phyloP scores from a whole-genome alignment of 2,888 invertebrate genomes.

The Epinotia ramella region DNA sequence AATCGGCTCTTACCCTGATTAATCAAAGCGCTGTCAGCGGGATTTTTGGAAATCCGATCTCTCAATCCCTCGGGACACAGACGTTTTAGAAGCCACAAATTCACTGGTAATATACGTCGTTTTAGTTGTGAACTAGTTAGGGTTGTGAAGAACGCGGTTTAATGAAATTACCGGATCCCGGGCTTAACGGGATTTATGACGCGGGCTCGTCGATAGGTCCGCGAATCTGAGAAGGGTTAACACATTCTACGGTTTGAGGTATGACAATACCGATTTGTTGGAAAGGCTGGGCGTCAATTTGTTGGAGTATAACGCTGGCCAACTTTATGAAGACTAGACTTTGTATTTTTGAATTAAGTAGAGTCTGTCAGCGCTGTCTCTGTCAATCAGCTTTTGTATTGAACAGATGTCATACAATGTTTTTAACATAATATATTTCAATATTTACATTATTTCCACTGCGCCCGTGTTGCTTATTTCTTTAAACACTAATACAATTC shows the following conservation, averaged over 20 bases:
- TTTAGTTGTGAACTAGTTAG: not conserved
- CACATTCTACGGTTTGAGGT: not conserved
- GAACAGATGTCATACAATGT: too few species aligned
- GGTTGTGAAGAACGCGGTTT: constrained; percentile 36
- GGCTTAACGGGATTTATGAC: constrained; percentile 28
- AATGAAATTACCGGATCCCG: constrained; percentile 43
- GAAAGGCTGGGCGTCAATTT: not conserved
- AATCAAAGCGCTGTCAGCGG: constrained; percentile 17
- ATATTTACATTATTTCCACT: too few species aligned
- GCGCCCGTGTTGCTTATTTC: too few species aligned
- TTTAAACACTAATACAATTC: too few species aligned
- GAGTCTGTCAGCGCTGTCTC: too few species aligned
- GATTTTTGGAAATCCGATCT: constrained; percentile 12
- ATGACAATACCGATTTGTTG: not conserved
- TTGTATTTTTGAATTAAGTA: too few species aligned
- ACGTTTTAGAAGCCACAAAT: not conserved
- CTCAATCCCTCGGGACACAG: not conserved
- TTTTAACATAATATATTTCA: too few species aligned
- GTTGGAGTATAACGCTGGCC: too few species aligned
- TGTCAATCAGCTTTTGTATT: too few species aligned
- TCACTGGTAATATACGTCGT: not conserved
- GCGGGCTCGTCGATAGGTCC: constrained; percentile 14
- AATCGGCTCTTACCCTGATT: constrained; percentile 18
- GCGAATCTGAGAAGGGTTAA: constrained; percentile 32
- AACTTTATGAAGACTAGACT: too few species aligned